A percentile compares a stretch with the other conserved stretches of the same genome.
Evolutionary conservation across 2,888 invertebrate genomes (phyloP).

Genomic region (Agonopterix heracliana): DNA sequence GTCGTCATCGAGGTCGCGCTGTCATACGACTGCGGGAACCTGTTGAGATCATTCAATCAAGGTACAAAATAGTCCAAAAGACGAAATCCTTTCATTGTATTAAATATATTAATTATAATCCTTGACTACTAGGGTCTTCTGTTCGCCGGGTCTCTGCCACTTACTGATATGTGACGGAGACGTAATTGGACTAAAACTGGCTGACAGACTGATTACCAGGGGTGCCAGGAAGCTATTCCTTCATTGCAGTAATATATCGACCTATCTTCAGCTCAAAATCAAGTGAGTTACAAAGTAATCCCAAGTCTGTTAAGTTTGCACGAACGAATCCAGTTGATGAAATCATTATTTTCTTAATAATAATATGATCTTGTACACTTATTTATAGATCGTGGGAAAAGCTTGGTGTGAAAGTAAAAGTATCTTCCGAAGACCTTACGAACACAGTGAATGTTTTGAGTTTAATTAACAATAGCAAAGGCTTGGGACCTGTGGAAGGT

Average conservation of each 20-base stretch:
- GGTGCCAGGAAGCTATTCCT: conserved; percentile 36
- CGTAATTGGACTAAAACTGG: conserved; percentile 26
- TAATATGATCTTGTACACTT: too few relatives aligned
- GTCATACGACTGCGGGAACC: conserved; percentile 27
- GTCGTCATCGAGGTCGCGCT: conserved; percentile 41
- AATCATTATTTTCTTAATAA: too few relatives aligned
- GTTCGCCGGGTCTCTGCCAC: conserved; percentile 24
- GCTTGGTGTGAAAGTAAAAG: conserved; percentile 14
- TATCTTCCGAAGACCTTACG: conserved; percentile 7
- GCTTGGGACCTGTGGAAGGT: conserved; percentile 25
- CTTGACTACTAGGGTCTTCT: conserved; percentile 23
- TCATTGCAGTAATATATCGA: conserved; percentile 11
- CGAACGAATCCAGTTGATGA: too few relatives aligned
- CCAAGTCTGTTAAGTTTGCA: too few relatives aligned
- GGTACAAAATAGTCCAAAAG: conserved; percentile 12
- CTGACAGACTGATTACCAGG: conserved; percentile 30
- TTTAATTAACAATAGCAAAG: conserved; percentile 18
- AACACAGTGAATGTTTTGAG: conserved; percentile 11
- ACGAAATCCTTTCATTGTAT: too few relatives aligned
- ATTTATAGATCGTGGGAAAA: conserved; percentile 23
- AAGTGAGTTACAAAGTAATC: background rate
- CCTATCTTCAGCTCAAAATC: conserved; percentile 14
- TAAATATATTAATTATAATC: too few relatives aligned
- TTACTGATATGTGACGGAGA: conserved; percentile 32
- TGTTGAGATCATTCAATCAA: conserved; percentile 13